Evolutionary conservation across 2,797 vertebrate genomes (phyloP).

Genomic region (Buceros bicornis): DNA sequence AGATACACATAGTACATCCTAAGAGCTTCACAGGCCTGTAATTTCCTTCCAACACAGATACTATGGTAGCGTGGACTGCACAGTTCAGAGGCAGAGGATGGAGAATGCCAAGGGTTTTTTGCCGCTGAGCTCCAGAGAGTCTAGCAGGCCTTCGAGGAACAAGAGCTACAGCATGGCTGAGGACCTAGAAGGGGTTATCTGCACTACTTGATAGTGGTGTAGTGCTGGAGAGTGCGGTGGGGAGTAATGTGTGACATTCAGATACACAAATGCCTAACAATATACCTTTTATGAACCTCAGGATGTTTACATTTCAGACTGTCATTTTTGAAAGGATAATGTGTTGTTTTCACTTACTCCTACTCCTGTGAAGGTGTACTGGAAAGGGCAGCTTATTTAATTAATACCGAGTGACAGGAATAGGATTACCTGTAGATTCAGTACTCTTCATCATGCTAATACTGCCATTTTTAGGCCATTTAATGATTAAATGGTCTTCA

Average conservation of each 20-base stretch:
- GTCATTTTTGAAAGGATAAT: background rate
- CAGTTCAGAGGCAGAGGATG: background rate
- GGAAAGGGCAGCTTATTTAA: background rate
- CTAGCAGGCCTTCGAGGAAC: background rate
- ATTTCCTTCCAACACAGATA: background rate
- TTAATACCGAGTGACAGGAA: background rate
- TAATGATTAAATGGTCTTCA: background rate
- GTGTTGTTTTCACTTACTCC: background rate
- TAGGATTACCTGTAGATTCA: background rate
- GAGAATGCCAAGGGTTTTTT: background rate
- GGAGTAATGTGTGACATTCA: background rate
- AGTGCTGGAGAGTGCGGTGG: background rate
- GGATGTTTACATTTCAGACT: background rate
- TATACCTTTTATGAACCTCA: background rate
- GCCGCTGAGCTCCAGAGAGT: background rate
- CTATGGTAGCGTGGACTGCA: background rate
- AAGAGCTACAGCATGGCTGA: background rate
- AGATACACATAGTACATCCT: background rate
- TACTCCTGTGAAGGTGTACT: background rate
- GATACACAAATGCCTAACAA: background rate
- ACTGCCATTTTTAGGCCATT: background rate
- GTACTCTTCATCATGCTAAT: background rate
- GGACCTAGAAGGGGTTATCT: background rate
- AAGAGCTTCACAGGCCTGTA: background rate
- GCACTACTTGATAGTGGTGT: accelerated